These are phyloP conservation scores for Schrankia costaestrigalis DNA, from an alignment of 2,888 invertebrate genomes.

Conservation along the genomic window DNA sequence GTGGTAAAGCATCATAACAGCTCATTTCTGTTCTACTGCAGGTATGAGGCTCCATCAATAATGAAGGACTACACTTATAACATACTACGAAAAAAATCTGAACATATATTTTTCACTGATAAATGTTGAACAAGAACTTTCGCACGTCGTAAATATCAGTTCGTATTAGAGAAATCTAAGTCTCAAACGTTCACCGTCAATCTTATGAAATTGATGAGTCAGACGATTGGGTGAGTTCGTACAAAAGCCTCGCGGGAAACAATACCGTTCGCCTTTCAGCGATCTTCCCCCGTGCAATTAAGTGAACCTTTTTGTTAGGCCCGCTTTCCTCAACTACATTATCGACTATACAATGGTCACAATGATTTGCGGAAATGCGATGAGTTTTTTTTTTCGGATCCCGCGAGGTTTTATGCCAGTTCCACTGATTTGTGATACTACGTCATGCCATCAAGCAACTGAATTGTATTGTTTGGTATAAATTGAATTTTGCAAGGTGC, in stretches of 20 bases:
- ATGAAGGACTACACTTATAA: too few relatives aligned
- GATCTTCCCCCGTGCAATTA: conserved; percentile 73
- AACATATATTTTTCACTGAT: too few relatives aligned
- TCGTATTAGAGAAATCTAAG: conserved; percentile 44
- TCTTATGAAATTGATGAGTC: conserved; percentile 74
- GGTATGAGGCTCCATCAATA: too few relatives aligned
- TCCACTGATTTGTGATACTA: conserved; percentile 62
- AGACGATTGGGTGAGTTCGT: conserved; percentile 51
- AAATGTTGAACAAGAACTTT: too few relatives aligned
- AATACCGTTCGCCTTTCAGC: conserved; percentile 64
- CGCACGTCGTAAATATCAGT: conserved; percentile 15
- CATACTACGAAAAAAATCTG: too few relatives aligned
- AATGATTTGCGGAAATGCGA: conserved; percentile 75
- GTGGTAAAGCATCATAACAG: too few relatives aligned
- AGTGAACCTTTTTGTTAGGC: conserved; percentile 73
- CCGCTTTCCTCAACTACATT: conserved; percentile 70
- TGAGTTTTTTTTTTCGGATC: conserved; percentile 62
- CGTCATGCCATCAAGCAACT: conserved; percentile 55
- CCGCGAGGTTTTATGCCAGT: conserved; percentile 47
- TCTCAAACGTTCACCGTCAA: conserved; percentile 62
- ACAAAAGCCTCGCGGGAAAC: conserved; percentile 72
- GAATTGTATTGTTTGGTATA: conserved; percentile 54
- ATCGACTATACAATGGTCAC: conserved; percentile 70
- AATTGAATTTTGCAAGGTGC: conserved; percentile 47
- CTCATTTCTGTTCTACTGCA: too few relatives aligned